These are phyloP conservation scores for Onchidella celtica DNA, from an alignment of 2,888 invertebrate species.

Conservation along the genomic window DNA sequence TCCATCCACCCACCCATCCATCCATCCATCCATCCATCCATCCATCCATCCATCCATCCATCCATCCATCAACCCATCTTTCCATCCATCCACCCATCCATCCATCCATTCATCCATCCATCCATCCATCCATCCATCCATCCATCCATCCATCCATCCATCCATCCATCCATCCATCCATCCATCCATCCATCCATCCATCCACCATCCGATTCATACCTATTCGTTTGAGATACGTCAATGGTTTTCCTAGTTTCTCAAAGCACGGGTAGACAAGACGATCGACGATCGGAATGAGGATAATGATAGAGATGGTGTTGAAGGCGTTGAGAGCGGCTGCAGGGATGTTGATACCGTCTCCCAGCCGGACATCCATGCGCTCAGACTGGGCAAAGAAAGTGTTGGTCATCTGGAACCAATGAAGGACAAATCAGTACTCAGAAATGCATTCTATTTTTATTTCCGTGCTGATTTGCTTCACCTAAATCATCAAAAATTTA, in stretches of 20 bases:
- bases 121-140: too few relatives aligned
- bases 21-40: too few relatives aligned
- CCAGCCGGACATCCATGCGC: constrained; percentile 69
- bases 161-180: too few relatives aligned
- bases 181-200: too few relatives aligned
- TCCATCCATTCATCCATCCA: too few relatives aligned
- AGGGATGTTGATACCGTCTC: constrained; percentile 64
- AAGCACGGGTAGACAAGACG: constrained; percentile 68
- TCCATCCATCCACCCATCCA: too few relatives aligned
- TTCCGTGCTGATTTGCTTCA: background rate
- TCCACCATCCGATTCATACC: too few relatives aligned
- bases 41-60: too few relatives aligned
- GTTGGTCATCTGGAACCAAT: constrained; percentile 70
- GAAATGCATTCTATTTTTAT: background rate
- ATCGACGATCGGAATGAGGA: constrained; percentile 75
- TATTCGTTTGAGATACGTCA: constrained; percentile 73
- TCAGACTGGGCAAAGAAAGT: constrained; percentile 75
- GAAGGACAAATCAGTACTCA: background rate
- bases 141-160: too few relatives aligned
- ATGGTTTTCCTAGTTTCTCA: constrained; percentile 61
- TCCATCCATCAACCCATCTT: too few relatives aligned
- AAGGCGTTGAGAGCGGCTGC: constrained; percentile 75
- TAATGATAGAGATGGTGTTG: constrained; percentile 73
- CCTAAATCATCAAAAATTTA: background rate
- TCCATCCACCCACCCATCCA: too few relatives aligned